These are phyloP conservation scores for Oxygymnocypris stewartii DNA, from an alignment of 2,113 vertebrate genomes.

Conservation along the genomic window DNA sequence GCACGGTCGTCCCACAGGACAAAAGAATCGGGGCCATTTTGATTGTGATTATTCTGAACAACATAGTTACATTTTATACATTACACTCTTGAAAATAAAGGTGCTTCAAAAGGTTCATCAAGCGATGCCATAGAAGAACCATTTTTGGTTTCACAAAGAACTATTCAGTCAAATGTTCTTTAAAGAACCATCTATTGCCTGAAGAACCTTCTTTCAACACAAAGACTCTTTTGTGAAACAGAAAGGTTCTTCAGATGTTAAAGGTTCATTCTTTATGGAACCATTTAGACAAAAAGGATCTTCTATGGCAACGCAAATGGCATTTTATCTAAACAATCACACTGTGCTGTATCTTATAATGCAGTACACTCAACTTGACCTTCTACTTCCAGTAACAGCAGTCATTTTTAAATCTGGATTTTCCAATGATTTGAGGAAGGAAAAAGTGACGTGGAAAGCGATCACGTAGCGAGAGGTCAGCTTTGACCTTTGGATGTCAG, in stretches of 20 bases:
- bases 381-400: neutral
- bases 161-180: too few species aligned
- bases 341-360: neutral
- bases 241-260: too few species aligned
- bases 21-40: neutral
- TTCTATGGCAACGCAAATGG: too few species aligned
- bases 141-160: too few species aligned
- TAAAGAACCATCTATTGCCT: too few species aligned
- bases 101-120: too few species aligned
- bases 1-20: neutral
- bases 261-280: too few species aligned
- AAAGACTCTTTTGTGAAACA: too few species aligned
- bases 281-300: too few species aligned
- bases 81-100: neutral
- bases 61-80: neutral
- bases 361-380: neutral
- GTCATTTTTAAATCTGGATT: neutral
- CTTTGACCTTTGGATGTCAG: slow-evolving; percentile 45
- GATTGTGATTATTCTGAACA: neutral
- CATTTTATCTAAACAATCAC: neutral
- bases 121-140: too few species aligned
- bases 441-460: neutral
- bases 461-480: neutral
- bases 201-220: too few species aligned
- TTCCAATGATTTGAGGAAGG: neutral